Evolutionary conservation across 2,888 invertebrate species (phyloP).

Genomic region (Rhamphomyia laevipes): DNA sequence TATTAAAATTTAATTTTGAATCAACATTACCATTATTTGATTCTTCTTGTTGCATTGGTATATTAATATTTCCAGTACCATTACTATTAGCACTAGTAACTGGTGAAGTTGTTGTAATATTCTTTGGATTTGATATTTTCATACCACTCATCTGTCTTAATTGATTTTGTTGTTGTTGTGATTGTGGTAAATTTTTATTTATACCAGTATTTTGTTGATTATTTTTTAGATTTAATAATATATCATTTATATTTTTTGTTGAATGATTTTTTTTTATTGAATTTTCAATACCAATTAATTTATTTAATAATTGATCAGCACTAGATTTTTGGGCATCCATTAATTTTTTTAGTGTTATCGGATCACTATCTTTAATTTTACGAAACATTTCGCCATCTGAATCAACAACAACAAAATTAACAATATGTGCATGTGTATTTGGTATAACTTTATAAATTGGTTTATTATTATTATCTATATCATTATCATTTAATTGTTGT

Average conservation of each 20-base stretch:
- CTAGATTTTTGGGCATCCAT: slow-evolving; percentile 29
- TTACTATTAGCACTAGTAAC: too few species aligned
- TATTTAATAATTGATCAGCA: slow-evolving; percentile 29
- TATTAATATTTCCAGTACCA: too few species aligned
- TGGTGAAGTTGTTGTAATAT: too few species aligned
- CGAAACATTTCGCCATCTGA: slow-evolving; percentile 27
- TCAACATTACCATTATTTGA: too few species aligned
- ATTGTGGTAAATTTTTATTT: background rate
- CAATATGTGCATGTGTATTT: slow-evolving; percentile 33
- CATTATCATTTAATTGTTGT: slow-evolving; percentile 16
- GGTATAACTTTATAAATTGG: slow-evolving; percentile 32
- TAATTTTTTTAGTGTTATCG: slow-evolving; percentile 28
- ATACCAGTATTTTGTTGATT: background rate
- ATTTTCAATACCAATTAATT: slow-evolving; percentile 18
- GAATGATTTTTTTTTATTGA: background rate
- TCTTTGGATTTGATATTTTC: too few species aligned
- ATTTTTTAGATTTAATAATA: background rate
- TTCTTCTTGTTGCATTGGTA: too few species aligned
- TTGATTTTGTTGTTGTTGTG: background rate
- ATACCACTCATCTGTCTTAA: too few species aligned
- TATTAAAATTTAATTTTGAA: too few species aligned
- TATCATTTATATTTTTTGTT: background rate
- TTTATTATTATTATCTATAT: slow-evolving; percentile 6
- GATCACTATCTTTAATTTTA: slow-evolving; percentile 28
- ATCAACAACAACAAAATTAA: slow-evolving; percentile 32